These are phyloP conservation scores for Rallus limicola DNA, from an alignment of 2,113 vertebrate species.

Conservation along the genomic window DNA sequence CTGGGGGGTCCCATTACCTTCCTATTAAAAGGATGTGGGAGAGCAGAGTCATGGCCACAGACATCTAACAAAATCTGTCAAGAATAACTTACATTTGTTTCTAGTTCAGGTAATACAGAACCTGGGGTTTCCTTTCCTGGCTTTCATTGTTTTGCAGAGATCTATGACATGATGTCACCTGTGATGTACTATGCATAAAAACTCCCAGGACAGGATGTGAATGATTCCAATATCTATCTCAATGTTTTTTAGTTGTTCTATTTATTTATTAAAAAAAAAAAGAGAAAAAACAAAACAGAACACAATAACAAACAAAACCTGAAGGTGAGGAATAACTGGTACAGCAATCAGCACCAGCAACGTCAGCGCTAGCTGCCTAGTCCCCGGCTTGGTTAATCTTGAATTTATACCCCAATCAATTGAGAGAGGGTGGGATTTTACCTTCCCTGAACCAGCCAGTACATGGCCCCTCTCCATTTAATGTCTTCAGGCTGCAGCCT, in stretches of 20 bases:
- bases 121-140: background rate
- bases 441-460: background rate
- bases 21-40: background rate
- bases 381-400: background rate
- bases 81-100: background rate
- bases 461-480: background rate
- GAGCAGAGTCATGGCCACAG: rapidly evolving
- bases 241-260: background rate
- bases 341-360: background rate
- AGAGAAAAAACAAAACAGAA: background rate
- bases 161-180: background rate
- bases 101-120: background rate
- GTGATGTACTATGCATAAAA: background rate
- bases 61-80: background rate
- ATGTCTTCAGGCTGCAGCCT: background rate
- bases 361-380: background rate
- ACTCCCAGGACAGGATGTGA: background rate
- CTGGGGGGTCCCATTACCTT: too few species aligned
- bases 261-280: background rate
- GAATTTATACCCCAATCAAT: background rate
- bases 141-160: background rate
- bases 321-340: background rate
- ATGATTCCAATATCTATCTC: background rate
- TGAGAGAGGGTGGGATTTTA: background rate
- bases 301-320: background rate